Evolutionary conservation across 2,888 invertebrate species (phyloP).

Genomic region (Napeogenes inachia): DNA sequence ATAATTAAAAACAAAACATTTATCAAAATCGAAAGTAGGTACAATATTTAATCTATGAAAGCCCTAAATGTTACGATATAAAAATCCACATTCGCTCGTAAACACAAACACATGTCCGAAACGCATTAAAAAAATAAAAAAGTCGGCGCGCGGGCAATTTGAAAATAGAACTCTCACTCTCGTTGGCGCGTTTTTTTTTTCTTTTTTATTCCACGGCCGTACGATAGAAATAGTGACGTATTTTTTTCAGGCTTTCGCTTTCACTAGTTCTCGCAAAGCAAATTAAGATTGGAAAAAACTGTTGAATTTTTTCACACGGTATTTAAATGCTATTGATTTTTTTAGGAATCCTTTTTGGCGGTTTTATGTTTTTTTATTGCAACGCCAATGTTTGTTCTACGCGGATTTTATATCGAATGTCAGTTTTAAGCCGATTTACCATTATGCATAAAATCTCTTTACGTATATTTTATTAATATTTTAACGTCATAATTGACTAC

Average conservation of each 20-base stretch:
- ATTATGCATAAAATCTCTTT: constrained; percentile 12
- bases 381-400: constrained; percentile 14
- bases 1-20: too few species aligned
- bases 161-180: constrained; percentile 72
- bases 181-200: constrained; percentile 48
- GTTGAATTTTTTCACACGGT: constrained; percentile 55
- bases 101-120: constrained; percentile 40
- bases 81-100: constrained; percentile 26
- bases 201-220: constrained; percentile 58
- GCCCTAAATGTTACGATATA: too few species aligned
- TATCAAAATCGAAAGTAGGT: too few species aligned
- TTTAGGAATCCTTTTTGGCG: constrained; percentile 37
- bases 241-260: constrained; percentile 66
- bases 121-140: constrained; percentile 44
- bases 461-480: too few species aligned
- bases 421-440: constrained; percentile 30
- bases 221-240: constrained; percentile 74
- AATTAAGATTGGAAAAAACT: constrained; percentile 70
- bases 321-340: constrained; percentile 58
- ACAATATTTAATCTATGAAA: too few species aligned
- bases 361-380: constrained; percentile 28
- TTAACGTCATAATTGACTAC: too few species aligned
- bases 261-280: constrained; percentile 68
- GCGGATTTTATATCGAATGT: too few species aligned
- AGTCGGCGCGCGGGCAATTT: constrained; percentile 56